Percentiles rank a stretch among this genome's conserved stretches.
phyloP scores from a whole-genome alignment of 1,140 invertebrate genomes.

The Drosophila takahashii region DNA sequence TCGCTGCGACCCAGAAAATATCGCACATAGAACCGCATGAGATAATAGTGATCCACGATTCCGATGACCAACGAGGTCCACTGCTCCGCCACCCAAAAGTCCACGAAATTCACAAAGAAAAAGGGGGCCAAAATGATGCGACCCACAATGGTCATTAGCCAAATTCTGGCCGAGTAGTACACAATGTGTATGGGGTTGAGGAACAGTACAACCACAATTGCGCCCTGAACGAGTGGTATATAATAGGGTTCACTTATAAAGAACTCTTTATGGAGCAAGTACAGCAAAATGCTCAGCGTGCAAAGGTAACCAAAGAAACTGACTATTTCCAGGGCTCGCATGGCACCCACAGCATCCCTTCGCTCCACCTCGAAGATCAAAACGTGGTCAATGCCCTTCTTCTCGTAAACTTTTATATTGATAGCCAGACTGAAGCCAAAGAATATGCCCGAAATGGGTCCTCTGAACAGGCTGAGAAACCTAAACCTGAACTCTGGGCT shows the following conservation, averaged over 20 bases:
- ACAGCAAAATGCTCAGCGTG: constrained; percentile 85
- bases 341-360: constrained; percentile 88
- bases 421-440: constrained; percentile 88
- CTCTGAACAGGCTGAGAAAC: constrained; percentile 86
- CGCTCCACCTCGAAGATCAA: constrained; percentile 92
- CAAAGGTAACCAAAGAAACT: constrained; percentile 89
- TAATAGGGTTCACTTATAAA: constrained; percentile 86
- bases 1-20: constrained; percentile 22
- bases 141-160: constrained; percentile 81
- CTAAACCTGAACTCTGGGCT: neutral
- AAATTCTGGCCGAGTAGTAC: constrained; percentile 84
- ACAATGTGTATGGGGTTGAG: constrained; percentile 87
- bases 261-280: constrained; percentile 85
- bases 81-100: constrained; percentile 97
- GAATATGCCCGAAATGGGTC: constrained; percentile 87
- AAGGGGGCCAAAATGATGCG: constrained; percentile 92
- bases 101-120: constrained; percentile 93
- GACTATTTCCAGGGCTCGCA: constrained; percentile 89
- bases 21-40: constrained; percentile 44
- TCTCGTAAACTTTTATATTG: constrained; percentile 90
- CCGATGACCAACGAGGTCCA: constrained; percentile 92
- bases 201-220: constrained; percentile 86
- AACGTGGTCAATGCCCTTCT: constrained; percentile 92
- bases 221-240: constrained; percentile 87
- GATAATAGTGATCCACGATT: constrained; percentile 90